Percentiles rank a stretch among this genome's conserved stretches.
Conservation (phyloP, 2,113 vertebrate genomes). For the Myotis yumanensis region DNA sequence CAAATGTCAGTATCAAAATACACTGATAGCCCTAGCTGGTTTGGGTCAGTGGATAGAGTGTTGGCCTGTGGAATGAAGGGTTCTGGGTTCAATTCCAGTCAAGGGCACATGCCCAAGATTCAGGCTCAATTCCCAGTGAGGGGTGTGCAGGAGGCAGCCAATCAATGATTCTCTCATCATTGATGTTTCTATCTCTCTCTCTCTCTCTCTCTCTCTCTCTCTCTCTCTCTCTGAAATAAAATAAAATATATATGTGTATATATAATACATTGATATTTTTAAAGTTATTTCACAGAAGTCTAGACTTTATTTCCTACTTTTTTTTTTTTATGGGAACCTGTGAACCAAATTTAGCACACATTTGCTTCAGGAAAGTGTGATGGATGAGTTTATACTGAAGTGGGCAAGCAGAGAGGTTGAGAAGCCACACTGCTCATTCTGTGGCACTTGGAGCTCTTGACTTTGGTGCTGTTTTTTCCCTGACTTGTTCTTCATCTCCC, state of each 20-base stretch:
- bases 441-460: neutral
- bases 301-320: neutral
- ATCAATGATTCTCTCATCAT: no score
- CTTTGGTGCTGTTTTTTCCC: neutral
- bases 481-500: neutral
- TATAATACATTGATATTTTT: neutral
- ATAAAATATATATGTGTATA: no score
- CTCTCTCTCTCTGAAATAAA: no score
- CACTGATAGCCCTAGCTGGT: neutral
- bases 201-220: no score
- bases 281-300: neutral
- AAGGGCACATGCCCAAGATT: no score
- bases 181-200: no score
- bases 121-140: no score
- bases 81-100: no score
- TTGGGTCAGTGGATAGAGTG: no score
- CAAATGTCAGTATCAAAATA: constrained; percentile 10
- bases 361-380: neutral
- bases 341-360: neutral
- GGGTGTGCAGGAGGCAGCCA: no score
- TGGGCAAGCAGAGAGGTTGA: neutral
- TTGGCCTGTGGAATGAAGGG: no score
- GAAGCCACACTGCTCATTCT: neutral
- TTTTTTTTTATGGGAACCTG: neutral
- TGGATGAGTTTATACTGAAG: neutral